phyloP scores from a whole-genome alignment of 2,888 invertebrate species.

The Salticus scenicus region DNA sequence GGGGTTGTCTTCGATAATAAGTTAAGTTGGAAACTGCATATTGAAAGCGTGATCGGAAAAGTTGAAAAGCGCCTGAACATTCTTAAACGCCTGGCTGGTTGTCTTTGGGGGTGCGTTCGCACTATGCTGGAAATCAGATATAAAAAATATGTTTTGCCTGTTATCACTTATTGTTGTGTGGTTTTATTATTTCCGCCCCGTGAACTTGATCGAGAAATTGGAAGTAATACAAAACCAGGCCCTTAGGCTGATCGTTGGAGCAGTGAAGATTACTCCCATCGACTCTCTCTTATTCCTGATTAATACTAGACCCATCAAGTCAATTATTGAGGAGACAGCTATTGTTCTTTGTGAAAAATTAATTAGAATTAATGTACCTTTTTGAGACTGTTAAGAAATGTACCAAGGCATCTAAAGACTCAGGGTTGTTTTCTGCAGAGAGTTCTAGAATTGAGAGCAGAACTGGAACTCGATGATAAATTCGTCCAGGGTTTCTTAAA shows the following conservation, averaged over 20 bases:
- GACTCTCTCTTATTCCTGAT: conserved; percentile 17
- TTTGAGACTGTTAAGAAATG: no score
- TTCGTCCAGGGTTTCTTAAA: no score
- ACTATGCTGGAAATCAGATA: background rate
- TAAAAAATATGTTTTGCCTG: conserved; percentile 11
- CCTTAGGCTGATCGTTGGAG: conserved; percentile 22
- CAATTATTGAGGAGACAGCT: no score
- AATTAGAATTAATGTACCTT: no score
- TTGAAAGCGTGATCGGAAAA: background rate
- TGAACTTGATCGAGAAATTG: background rate
- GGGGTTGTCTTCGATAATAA: conserved; percentile 5
- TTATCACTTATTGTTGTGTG: conserved; percentile 26
- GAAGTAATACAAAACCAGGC: conserved; percentile 13
- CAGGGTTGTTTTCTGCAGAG: no score
- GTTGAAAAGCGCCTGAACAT: background rate
- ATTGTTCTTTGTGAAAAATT: no score
- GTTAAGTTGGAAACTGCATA: conserved; percentile 8
- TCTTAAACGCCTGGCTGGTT: conserved; percentile 12
- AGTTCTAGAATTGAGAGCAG: no score
- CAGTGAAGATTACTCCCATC: conserved; percentile 20
- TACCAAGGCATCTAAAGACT: background rate
- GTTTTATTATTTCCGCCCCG: background rate
- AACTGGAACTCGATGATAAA: no score
- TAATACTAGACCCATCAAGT: conserved; percentile 20
- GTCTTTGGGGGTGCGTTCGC: background rate